A percentile compares a stretch with the other conserved stretches of the same genome.
Evolutionary conservation across 2,113 vertebrate genomes (phyloP).

Genomic region (Onychorhynchus coronatus): DNA sequence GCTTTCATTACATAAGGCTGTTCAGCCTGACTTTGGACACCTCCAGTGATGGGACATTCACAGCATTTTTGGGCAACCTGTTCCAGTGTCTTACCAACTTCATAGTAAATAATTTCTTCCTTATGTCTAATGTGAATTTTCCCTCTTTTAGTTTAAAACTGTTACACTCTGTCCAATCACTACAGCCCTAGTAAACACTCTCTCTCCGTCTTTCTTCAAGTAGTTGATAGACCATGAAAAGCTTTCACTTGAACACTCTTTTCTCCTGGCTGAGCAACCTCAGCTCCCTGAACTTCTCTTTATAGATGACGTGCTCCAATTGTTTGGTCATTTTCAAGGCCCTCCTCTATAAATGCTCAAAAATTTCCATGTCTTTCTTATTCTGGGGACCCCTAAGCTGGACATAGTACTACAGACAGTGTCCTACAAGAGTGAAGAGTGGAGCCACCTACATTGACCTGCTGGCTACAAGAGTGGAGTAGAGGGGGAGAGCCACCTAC

Average conservation of each 20-base stretch:
- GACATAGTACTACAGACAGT: accelerated
- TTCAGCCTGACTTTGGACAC: background rate
- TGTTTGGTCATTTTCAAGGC: background rate
- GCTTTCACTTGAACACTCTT: background rate
- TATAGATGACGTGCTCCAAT: background rate
- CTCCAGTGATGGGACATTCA: background rate
- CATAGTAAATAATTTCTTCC: background rate
- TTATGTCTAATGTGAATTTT: background rate
- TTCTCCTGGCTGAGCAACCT: background rate
- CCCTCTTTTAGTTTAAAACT: background rate
- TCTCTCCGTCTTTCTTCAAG: background rate
- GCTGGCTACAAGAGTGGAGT: background rate
- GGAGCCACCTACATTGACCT: too few relatives aligned
- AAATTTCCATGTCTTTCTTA: background rate
- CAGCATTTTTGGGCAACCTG: background rate
- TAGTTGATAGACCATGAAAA: background rate
- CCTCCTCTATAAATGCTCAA: background rate
- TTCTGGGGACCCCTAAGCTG: background rate
- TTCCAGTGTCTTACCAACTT: background rate
- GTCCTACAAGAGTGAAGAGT: background rate
- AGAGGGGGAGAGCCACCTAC: too few relatives aligned
- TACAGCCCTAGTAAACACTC: background rate
- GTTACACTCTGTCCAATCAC: background rate
- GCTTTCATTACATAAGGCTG: background rate
- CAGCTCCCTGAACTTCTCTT: background rate